These are phyloP conservation scores for Nemurella pictetii DNA, from an alignment of 2,888 invertebrate genomes.

Conservation along the genomic window DNA sequence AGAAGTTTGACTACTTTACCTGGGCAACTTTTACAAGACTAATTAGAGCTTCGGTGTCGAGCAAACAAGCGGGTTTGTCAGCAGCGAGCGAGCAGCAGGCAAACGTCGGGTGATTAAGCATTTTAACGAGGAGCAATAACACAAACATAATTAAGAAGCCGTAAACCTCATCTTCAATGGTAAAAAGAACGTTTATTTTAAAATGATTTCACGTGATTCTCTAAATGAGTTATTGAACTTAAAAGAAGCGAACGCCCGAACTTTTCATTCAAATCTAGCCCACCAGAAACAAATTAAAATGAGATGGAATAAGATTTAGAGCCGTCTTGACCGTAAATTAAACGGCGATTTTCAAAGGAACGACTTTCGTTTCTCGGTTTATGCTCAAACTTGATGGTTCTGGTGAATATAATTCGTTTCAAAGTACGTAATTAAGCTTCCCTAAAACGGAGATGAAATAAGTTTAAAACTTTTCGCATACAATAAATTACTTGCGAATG, in stretches of 20 bases:
- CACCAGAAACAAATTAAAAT: background rate
- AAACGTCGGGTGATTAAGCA: background rate
- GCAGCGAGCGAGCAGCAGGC: background rate
- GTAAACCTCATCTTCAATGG: background rate
- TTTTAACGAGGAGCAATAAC: slow-evolving; percentile 1
- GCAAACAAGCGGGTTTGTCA: background rate
- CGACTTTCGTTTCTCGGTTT: background rate
- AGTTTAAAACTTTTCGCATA: slow-evolving; percentile 12
- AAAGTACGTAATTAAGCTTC: slow-evolving; percentile 19
- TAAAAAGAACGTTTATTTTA: background rate
- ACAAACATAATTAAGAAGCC: slow-evolving; percentile 10
- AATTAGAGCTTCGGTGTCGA: background rate
- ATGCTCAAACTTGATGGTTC: background rate
- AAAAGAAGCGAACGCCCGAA: background rate
- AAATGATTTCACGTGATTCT: background rate
- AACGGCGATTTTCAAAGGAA: background rate
- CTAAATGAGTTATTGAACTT: background rate
- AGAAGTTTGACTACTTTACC: background rate
- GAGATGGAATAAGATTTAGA: background rate
- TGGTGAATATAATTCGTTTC: slow-evolving; percentile 6
- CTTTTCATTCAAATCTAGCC: background rate
- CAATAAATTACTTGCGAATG: background rate
- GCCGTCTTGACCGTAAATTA: background rate
- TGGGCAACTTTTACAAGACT: background rate
- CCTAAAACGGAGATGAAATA: slow-evolving; percentile 13